Evolutionary conservation across 2,113 vertebrate species (phyloP), one percentile per base, ranked within the genome.

Genomic region (Myotis yumanensis): DNA sequence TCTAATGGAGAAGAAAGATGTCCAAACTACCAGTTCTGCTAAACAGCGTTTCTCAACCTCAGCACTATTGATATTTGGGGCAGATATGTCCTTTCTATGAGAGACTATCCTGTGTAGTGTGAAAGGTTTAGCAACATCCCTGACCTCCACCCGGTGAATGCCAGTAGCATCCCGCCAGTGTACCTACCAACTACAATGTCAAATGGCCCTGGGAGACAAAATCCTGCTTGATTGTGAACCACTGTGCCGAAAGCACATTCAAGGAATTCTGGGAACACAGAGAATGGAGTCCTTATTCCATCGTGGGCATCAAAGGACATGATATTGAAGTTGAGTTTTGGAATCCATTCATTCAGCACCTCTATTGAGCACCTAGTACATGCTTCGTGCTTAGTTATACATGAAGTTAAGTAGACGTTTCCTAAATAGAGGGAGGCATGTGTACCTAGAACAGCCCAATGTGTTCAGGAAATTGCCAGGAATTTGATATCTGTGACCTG

Each of bases 1-100:
- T 82, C 59, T 81, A 68, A 89, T 23, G 48, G 25, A 90, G 9
- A 62, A 96, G 25, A 85, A 22, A 90, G 35, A 80, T 77, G 16
- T 91, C n/a, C 71, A 76, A 95, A 87, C 75, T 54, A 37, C 62
- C 32, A 89, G 4, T 80, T 87, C 51, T 83, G 22, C 51, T 83
- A 69, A 79, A 43, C 35, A 48, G 15, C 2, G 10, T 89, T 82
- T 62, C 62, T 73, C 69, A 91, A 6, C 59, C 15, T 75, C 40
- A 71, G 37, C 5, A 54, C 5, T 89, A 57, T 86, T 80, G 30
- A 69, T 76, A 10, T 32, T 48, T 89, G 4, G 4, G 20, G 9
- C 35, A 15, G 25, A 43, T 77, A 83, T 54, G 75, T 92, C 17
- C 77, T 77, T 86, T 25, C 69, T 80, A 16, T 52, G 16, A 57